Percentiles rank a stretch among this genome's conserved stretches.
These are phyloP conservation scores for Labeo calbasu DNA, from an alignment of 2,797 vertebrate genomes.

Conservation along the genomic window DNA sequence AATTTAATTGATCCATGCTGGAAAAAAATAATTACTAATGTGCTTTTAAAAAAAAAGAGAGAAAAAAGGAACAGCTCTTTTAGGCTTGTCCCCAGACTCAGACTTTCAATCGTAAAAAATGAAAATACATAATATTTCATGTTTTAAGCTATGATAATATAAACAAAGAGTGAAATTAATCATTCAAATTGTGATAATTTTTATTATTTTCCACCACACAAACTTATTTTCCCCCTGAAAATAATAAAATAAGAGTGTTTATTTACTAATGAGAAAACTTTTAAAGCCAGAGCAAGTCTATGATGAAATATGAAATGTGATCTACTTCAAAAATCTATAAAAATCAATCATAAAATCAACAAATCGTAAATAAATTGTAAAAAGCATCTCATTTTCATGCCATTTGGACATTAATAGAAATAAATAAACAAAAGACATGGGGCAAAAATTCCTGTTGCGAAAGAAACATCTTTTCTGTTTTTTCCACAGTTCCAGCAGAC, in stretches of 20 bases:
- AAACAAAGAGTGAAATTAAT: background rate
- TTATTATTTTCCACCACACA: background rate
- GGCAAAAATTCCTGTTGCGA: background rate
- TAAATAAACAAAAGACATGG: background rate
- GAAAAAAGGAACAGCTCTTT: background rate
- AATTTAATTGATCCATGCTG: background rate
- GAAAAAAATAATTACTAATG: background rate
- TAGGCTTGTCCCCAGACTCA: too few species aligned
- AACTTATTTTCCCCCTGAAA: background rate
- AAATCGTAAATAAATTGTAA: too few species aligned
- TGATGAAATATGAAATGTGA: background rate
- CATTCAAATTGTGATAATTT: background rate
- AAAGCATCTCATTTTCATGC: background rate
- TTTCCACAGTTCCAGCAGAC: constrained; percentile 91
- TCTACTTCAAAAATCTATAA: background rate
- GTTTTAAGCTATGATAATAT: background rate
- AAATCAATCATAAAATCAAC: too few species aligned
- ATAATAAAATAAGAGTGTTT: background rate
- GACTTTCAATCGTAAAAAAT: background rate
- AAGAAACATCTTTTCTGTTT: background rate
- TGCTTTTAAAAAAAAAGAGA: background rate
- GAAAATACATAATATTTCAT: background rate
- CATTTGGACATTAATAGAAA: background rate
- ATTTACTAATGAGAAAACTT: background rate
- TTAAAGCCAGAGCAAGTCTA: background rate